These are phyloP conservation scores for Numenius phaeopus DNA, from an alignment of 2,797 vertebrate genomes.

Conservation along the genomic window DNA sequence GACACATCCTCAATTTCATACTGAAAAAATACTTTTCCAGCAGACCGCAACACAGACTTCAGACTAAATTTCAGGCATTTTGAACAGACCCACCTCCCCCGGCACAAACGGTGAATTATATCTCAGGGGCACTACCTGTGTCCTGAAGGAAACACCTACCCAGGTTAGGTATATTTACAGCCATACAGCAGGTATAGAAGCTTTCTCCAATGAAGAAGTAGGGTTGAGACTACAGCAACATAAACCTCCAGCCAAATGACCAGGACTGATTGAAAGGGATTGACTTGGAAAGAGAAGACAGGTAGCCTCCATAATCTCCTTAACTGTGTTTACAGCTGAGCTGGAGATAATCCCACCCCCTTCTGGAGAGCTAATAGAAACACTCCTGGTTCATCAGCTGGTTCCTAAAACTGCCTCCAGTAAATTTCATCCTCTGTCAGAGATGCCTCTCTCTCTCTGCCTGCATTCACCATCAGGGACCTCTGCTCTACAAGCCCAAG, in stretches of 20 bases:
- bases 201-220: not conserved
- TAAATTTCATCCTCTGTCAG: not conserved
- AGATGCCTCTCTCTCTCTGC: not conserved
- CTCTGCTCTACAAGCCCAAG: not conserved
- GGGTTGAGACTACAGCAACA: not conserved
- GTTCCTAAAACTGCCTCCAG: not conserved
- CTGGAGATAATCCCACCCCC: not conserved
- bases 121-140: not conserved
- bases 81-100: not conserved
- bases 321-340: not conserved
- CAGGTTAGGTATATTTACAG: not conserved
- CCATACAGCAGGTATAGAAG: not conserved
- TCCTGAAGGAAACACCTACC: not conserved
- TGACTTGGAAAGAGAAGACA: not conserved
- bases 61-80: not conserved
- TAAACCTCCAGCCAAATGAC: not conserved
- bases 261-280: not conserved
- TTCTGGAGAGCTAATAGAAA: not conserved
- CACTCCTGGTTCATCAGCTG: not conserved
- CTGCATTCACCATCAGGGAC: not conserved
- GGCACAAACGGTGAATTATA: not conserved
- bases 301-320: not conserved
- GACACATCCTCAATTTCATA: not conserved
- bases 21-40: not conserved
- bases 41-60: not conserved